Evolutionary conservation across 2,888 invertebrate genomes (phyloP), one percentile per base, ranked within the genome.

Genomic region (Drosophila borealis): DNA sequence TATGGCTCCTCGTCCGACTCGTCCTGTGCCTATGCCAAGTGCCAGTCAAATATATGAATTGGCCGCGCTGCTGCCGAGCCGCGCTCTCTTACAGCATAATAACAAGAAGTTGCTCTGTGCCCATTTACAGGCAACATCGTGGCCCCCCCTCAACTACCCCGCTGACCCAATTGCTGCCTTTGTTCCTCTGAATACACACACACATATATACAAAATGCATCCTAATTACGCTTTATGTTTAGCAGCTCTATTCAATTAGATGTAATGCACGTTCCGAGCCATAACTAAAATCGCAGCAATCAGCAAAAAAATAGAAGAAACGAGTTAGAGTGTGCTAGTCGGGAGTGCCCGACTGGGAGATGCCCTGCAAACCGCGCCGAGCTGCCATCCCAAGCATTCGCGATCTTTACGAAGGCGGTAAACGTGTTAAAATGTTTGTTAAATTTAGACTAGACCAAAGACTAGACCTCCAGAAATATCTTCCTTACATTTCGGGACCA

Each of bases 11-110:
- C n/a, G 25, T 8, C 25, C 0, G 25, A 29, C 25, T 44, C 14
- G n/a, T 64, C 60, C 72, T 68, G 59, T 37, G 79, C 83, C 82
- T 79, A 79, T 72, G 70, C 72, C 77, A 85, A 85, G 85, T 83
- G 77, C 65, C 85, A 82, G 85, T 85, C 83, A 83, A 83, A 83
- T 85, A 83, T 80, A 62, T 75, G 79, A 83, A 85, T 85, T 82
- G 82, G 71, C 63, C 74, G 17, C 17, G 17, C 17, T 17, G 17
- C 17, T 17, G 17, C 59, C 55, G 42, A 48, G 62, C 51, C 63
- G 63, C 45, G 64, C 17, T 68, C 70, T 68, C 72, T 69, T 68
- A 60, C 78, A 80, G 76, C 81, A 74, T 70, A 77, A 79, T 83
- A 81, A 81, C 79, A 81, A 80, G 74, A 83, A 83, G 78, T 79